Conservation (phyloP, 2,888 invertebrate species). For the Scaeva pyrastri region DNA sequence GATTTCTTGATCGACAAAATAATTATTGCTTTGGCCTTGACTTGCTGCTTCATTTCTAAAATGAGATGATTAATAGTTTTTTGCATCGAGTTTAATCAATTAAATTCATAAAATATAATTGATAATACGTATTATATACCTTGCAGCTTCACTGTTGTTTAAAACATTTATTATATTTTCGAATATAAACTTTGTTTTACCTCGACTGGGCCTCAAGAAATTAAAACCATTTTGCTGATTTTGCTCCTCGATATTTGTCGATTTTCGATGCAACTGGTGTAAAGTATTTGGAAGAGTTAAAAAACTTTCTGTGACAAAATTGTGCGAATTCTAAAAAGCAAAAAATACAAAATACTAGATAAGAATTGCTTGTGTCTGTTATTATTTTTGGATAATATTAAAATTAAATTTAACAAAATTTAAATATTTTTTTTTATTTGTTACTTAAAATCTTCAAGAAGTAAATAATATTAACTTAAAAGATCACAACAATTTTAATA, state of each 20-base stretch:
- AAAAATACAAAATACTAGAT: neutral
- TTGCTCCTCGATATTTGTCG: conserved; percentile 83
- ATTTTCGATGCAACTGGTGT: conserved; percentile 84
- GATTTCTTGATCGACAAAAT: conserved; percentile 84
- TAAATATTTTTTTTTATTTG: no score
- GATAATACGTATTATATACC: no score
- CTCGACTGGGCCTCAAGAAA: conserved; percentile 79
- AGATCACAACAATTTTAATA: no score
- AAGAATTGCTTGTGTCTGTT: no score
- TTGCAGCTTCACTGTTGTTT: neutral
- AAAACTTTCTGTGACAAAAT: conserved; percentile 85
- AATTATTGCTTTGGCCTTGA: conserved; percentile 84
- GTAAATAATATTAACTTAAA: no score
- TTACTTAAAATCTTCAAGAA: no score
- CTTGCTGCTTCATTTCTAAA: conserved; percentile 84
- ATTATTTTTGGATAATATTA: no score
- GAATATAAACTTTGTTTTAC: conserved; percentile 84
- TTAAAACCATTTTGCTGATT: conserved; percentile 83
- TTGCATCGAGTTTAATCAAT: neutral
- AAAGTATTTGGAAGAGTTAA: conserved; percentile 82
- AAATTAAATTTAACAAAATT: no score
- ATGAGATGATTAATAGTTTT: no score
- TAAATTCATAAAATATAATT: no score
- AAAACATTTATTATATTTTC: conserved; percentile 86
- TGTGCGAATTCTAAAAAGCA: conserved; percentile 79